phyloP scores from a whole-genome alignment of 2,113 vertebrate species.

The Ploceus nigricollis region DNA sequence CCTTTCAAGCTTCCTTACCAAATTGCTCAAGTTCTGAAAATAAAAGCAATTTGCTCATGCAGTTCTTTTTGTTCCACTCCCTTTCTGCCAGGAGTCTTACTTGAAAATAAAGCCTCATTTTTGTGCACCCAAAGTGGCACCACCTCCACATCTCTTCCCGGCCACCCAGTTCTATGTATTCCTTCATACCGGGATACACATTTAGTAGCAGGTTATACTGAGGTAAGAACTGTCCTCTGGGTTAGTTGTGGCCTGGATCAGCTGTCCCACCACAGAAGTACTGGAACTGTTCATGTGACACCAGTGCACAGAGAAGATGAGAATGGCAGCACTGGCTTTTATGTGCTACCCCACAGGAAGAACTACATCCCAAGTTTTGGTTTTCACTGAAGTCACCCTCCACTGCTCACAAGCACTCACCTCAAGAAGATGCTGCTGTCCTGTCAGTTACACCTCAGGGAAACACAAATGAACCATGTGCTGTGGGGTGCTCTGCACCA shows the following conservation, averaged over 20 bases:
- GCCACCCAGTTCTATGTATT: not conserved
- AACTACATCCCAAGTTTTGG: not conserved
- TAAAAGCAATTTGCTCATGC: not conserved
- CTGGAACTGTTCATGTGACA: accelerated
- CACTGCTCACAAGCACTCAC: accelerated
- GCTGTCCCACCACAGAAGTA: not conserved
- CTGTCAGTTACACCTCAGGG: not conserved
- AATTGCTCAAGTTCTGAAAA: not conserved
- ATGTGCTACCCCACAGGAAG: not conserved
- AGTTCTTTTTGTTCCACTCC: not conserved
- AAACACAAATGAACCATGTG: not conserved
- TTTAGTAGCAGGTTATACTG: not conserved
- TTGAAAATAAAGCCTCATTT: not conserved
- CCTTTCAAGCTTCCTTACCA: not conserved
- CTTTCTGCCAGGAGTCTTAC: not conserved
- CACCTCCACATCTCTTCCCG: not conserved
- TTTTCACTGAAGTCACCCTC: not conserved
- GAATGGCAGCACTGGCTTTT: not conserved
- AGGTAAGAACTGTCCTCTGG: not conserved
- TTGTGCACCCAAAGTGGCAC: not conserved
- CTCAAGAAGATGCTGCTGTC: not conserved
- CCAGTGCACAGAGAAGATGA: not conserved
- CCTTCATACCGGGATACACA: not conserved
- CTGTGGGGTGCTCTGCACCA: not conserved
- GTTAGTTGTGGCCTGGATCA: not conserved